Evolutionary conservation across 64 coral and sea anemone species (phyloP).

Genomic region (Hydrozoanthus tunicans): DNA sequence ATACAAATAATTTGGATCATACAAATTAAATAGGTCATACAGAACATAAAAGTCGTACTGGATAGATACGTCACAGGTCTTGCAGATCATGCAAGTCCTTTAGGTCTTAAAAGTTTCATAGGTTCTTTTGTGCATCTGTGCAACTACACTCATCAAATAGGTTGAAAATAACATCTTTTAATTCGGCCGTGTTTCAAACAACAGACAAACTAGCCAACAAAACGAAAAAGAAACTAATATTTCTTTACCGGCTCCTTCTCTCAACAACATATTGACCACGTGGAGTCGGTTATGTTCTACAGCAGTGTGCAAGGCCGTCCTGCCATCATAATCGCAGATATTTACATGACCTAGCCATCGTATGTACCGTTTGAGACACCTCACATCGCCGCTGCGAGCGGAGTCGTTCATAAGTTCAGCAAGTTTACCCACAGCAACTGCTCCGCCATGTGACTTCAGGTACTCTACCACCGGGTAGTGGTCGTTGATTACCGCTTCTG

Average conservation of each 20-base stretch:
- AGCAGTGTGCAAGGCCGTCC: conserved; percentile 75
- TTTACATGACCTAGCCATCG: conserved; percentile 91
- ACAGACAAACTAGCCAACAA: neutral
- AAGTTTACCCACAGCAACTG: conserved; percentile 57
- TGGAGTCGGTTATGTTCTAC: conserved; percentile 61
- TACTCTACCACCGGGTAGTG: conserved; percentile 68
- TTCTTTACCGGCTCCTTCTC: conserved; percentile 79
- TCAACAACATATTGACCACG: conserved; percentile 65
- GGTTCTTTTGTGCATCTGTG: too few relatives aligned
- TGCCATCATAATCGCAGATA: conserved; percentile 75
- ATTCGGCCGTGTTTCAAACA: neutral
- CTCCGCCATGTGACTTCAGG: conserved; percentile 81
- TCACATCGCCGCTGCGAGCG: conserved; percentile 68
- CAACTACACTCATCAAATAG: too few relatives aligned
- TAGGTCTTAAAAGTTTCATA: too few relatives aligned
- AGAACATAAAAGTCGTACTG: too few relatives aligned
- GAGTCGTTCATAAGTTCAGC: conserved; percentile 57
- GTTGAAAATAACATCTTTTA: neutral
- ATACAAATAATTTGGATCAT: too few relatives aligned
- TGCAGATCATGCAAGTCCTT: too few relatives aligned
- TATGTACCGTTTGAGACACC: conserved; percentile 68
- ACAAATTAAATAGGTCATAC: too few relatives aligned
- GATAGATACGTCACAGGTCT: too few relatives aligned
- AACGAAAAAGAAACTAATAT: neutral
- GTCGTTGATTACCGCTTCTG: conserved; percentile 74